These are phyloP conservation scores for Hesperophylax magnus DNA, from an alignment of 1,140 invertebrate genomes.

Conservation along the genomic window DNA sequence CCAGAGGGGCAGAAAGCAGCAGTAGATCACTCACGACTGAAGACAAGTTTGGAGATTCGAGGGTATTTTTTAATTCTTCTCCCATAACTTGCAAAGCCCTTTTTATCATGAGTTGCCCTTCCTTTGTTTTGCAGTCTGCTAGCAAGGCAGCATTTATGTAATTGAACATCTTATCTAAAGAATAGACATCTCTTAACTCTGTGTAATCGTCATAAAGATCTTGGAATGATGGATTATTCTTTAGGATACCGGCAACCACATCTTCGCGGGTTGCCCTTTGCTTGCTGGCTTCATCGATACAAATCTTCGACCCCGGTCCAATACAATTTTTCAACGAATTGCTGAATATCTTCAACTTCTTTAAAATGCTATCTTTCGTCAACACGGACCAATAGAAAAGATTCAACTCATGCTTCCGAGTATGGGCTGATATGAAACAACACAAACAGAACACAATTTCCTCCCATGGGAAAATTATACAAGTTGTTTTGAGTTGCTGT, in stretches of 20 bases:
- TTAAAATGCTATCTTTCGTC: not conserved
- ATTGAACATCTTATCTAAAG: not conserved
- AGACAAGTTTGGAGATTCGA: slow-evolving; percentile 19
- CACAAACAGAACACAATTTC: slow-evolving; percentile 6
- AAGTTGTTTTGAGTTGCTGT: slow-evolving; percentile 5
- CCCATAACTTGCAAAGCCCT: not conserved
- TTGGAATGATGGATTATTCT: not conserved
- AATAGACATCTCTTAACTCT: slow-evolving; percentile 7
- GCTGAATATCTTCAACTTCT: not conserved
- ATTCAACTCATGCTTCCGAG: not conserved
- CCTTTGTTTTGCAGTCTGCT: not conserved
- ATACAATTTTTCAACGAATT: not conserved
- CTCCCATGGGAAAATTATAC: not conserved
- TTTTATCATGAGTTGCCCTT: not conserved
- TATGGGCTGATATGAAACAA: not conserved
- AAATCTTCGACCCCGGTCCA: not conserved
- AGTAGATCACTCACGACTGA: not conserved
- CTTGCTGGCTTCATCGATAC: not conserved
- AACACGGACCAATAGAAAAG: slow-evolving; percentile 1
- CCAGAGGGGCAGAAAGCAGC: not conserved
- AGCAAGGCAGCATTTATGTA: not conserved
- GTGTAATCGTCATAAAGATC: slow-evolving; percentile 7
- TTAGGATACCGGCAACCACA: not conserved
- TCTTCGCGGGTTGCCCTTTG: not conserved
- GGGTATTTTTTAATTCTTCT: not conserved